Evolutionary conservation across 2,797 vertebrate species (phyloP).

Genomic region (Sebastes kiyomatsui): DNA sequence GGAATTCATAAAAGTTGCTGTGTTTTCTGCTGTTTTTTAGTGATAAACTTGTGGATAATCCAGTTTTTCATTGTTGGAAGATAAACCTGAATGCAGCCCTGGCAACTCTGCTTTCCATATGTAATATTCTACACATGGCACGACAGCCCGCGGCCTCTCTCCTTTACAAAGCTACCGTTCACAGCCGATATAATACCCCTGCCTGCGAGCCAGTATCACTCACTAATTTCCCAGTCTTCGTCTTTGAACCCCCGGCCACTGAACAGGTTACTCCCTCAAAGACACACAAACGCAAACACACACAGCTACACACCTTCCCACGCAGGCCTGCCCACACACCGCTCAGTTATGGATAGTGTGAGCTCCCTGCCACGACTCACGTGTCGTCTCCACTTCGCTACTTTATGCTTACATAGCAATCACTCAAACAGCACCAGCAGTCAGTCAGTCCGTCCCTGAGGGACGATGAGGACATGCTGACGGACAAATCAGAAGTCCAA

Average conservation of each 20-base stretch:
- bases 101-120: neutral
- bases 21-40: neutral
- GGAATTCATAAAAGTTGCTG: neutral
- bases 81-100: neutral
- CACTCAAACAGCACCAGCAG: constrained; percentile 5
- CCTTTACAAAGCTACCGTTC: neutral
- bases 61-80: neutral
- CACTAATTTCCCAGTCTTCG: neutral
- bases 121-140: neutral
- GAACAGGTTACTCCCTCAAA: neutral
- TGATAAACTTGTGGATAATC: neutral
- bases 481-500: neutral
- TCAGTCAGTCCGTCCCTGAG: neutral
- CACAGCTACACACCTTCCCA: constrained; percentile 37
- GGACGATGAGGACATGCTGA: neutral
- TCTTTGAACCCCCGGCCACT: constrained; percentile 34
- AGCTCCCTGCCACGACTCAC: constrained; percentile 36
- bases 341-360: constrained; percentile 3
- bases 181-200: neutral
- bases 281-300: neutral
- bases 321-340: constrained; percentile 42
- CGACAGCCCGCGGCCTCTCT: neutral
- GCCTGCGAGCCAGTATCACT: neutral
- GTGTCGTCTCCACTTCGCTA: constrained; percentile 35
- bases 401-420: constrained; percentile 33